These are phyloP conservation scores for Hypomecis atomaria DNA, from an alignment of 2,888 invertebrate species.

Conservation along the genomic window DNA sequence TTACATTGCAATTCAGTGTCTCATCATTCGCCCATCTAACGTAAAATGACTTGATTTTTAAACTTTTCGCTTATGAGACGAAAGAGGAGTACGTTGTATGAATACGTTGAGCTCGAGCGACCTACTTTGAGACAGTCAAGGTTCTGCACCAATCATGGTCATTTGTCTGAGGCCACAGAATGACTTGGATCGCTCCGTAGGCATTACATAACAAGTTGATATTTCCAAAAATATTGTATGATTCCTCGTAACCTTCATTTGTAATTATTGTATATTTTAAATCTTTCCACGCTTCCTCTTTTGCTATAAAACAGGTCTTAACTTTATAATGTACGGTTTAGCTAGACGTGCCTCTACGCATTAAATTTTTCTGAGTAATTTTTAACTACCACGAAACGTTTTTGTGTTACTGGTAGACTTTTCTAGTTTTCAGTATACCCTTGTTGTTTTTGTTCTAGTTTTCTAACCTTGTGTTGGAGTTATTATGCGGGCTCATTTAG, in stretches of 20 bases:
- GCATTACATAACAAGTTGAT: conserved; percentile 9
- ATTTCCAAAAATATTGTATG: conserved; percentile 2
- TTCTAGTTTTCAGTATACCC: background rate
- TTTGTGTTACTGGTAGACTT: conserved; percentile 14
- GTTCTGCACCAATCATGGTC: conserved; percentile 38
- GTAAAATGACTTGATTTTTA: too few relatives aligned
- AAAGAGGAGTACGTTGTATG: conserved; percentile 41
- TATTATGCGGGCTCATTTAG: background rate
- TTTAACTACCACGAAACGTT: conserved; percentile 40
- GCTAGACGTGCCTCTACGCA: conserved; percentile 48
- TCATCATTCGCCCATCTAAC: too few relatives aligned
- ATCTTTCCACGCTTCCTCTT: conserved; percentile 27
- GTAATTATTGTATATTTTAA: conserved; percentile 3
- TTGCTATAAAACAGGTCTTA: conserved; percentile 32
- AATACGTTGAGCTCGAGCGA: conserved; percentile 27
- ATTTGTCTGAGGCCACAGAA: conserved; percentile 35
- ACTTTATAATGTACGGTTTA: conserved; percentile 46
- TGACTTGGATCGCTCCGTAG: conserved; percentile 32
- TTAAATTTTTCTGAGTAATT: conserved; percentile 49
- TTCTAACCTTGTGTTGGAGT: background rate
- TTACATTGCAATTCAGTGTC: too few relatives aligned
- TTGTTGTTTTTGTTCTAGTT: conserved; percentile 2
- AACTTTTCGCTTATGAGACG: conserved; percentile 46
- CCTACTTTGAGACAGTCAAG: conserved; percentile 37
- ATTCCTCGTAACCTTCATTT: conserved; percentile 10